Percentiles rank a stretch among this genome's conserved stretches.
Evolutionary conservation across 2,888 invertebrate genomes (phyloP).

Genomic region (Phengaris alcon): DNA sequence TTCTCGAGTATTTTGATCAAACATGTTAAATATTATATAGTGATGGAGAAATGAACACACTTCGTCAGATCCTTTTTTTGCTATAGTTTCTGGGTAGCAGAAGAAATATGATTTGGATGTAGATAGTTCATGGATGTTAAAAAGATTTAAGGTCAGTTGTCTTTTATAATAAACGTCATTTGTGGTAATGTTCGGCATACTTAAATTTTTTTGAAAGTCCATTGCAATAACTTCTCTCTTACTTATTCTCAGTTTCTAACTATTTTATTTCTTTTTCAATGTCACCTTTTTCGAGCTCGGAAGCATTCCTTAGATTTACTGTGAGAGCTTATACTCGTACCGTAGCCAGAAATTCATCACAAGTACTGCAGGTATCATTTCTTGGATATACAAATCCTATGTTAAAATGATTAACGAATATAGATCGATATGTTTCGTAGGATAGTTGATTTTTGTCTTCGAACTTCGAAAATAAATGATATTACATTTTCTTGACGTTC

Average conservation of each 20-base stretch:
- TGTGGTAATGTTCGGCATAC: constrained; percentile 19
- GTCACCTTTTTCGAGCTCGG: constrained; percentile 32
- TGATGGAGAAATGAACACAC: no score
- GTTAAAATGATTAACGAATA: not conserved
- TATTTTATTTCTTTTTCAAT: constrained; percentile 34
- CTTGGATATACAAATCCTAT: constrained; percentile 7
- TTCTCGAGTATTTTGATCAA: no score
- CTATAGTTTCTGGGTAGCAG: no score
- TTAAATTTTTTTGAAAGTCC: constrained; percentile 38
- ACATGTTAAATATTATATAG: no score
- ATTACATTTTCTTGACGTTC: no score
- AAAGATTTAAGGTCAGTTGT: constrained; percentile 32
- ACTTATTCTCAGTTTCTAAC: no score
- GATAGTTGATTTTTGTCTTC: not conserved
- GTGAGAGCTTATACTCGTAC: not conserved
- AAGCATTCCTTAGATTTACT: not conserved
- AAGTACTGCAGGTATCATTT: not conserved
- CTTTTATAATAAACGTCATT: not conserved
- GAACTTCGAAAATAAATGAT: no score
- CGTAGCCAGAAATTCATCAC: not conserved
- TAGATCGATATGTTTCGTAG: not conserved
- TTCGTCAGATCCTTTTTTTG: no score
- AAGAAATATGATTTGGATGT: no score
- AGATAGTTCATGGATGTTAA: constrained; percentile 38
- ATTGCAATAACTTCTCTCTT: constrained; percentile 35